Conservation (phyloP, 2,888 invertebrate species). For the Morpho achilles region DNA sequence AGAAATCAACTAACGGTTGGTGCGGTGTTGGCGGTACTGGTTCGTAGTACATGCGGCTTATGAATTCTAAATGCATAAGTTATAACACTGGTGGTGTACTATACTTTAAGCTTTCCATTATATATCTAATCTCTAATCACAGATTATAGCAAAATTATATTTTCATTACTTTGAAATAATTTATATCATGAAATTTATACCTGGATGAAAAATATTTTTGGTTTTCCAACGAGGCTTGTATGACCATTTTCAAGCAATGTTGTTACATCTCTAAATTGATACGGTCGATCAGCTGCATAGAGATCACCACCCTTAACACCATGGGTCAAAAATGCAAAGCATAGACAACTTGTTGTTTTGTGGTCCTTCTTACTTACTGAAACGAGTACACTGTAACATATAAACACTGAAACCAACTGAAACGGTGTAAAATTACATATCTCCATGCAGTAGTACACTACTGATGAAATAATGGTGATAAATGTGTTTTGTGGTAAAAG, state of each 20-base stretch:
- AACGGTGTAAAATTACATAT: neutral
- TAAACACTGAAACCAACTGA: neutral
- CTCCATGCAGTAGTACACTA: neutral
- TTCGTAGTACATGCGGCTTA: too few relatives aligned
- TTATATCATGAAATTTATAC: conserved; percentile 23
- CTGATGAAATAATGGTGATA: neutral
- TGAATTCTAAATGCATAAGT: too few relatives aligned
- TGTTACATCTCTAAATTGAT: conserved; percentile 42
- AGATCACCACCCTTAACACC: conserved; percentile 44
- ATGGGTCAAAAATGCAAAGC: conserved; percentile 52
- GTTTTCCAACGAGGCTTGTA: conserved; percentile 42
- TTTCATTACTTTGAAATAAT: neutral
- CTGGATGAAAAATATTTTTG: conserved; percentile 56
- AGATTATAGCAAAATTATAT: neutral
- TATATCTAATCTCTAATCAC: too few relatives aligned
- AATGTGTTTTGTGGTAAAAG: neutral
- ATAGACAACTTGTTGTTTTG: conserved; percentile 47
- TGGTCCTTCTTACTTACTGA: conserved; percentile 49
- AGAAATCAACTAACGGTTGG: too few relatives aligned
- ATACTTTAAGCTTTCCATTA: too few relatives aligned
- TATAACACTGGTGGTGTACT: too few relatives aligned
- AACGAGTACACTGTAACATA: conserved; percentile 12
- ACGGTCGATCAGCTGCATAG: conserved; percentile 47
- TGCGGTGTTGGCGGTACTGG: too few relatives aligned
- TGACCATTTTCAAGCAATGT: conserved; percentile 38